Evolutionary conservation across 2,797 vertebrate species (phyloP).

Genomic region (Tachyglossus aculeatus): DNA sequence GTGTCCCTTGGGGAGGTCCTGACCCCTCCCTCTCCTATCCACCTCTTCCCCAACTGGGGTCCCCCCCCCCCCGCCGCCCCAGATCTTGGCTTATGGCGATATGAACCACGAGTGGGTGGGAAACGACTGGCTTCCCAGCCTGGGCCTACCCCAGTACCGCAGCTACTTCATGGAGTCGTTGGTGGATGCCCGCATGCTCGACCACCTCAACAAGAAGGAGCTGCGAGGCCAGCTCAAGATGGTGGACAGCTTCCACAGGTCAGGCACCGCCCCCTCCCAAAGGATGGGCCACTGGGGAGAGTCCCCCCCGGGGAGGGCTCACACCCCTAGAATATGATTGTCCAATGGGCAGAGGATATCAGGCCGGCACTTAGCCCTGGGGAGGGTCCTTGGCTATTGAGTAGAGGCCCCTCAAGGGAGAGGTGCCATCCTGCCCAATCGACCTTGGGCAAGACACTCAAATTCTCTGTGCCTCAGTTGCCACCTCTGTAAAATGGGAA

Average conservation of each 20-base stretch:
- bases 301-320: no score
- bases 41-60: no score
- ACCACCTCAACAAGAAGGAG: conserved; percentile 95
- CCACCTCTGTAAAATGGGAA: no score
- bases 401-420: no score
- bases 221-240: conserved; percentile 92
- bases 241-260: conserved; percentile 98
- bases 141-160: conserved; percentile 91
- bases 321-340: no score
- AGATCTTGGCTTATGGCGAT: conserved; percentile 93
- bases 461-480: no score
- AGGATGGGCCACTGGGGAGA: neutral
- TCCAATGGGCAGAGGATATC: no score
- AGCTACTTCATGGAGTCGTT: conserved; percentile 96
- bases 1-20: neutral
- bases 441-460: no score
- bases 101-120: conserved; percentile 96
- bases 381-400: no score
- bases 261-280: conserved; percentile 1
- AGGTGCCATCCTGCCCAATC: no score
- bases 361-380: no score
- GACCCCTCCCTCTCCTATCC: conserved; percentile 1
- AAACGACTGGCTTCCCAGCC: conserved; percentile 92
- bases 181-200: conserved; percentile 92
- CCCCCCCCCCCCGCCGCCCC: conserved; percentile 43